Evolutionary conservation across 2,888 invertebrate genomes (phyloP), one percentile per base, ranked within the genome.

Genomic region (Criorhina ranunculi): DNA sequence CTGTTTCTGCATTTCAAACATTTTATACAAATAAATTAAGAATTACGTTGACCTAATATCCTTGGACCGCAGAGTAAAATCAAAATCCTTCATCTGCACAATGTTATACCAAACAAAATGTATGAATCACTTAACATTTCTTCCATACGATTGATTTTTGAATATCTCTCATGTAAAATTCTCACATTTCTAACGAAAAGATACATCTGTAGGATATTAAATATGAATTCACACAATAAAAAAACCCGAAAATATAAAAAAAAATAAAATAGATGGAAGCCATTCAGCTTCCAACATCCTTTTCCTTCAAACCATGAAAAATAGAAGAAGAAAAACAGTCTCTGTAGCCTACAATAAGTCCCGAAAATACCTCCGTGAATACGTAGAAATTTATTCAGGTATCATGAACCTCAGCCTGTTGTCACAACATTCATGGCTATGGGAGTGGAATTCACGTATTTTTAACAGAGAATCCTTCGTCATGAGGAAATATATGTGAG

Each of bases 171-270:
- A 17, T 42, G 19, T 60, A 40, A 53, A 35, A 67, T 29, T 8
- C 53, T 51, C 11, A 8, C 49, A 9, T 19, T 15, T 55, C 35
- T 35, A 19, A 19, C 19, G 12, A 44, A 35, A 53, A 8, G 55
- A 57, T 55, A 44, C 35, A 33, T 57, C 55, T 35, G 57, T 44
- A 69, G 69, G 55, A 69, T 69, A 55, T 69, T 57, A 57, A 57
- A 57, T 35, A 33, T 46, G 19, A 35, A 57, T 44, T 31, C 35
- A 44, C 19, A 33, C 33, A 35, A 57, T 44, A 44, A 57, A 55
- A n/a, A 69, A 51, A 35, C 33, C 1, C 9, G 7, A 35, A 37
- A 57, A 19, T 12, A 19, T 53, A 17, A 44, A 44, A 44, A 9
- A 17, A 17, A 15, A 2, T 15, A 4, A 17, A 44, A 44, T 9